Conservation (phyloP, 2,113 vertebrate genomes). For the Athene cunicularia region DNA sequence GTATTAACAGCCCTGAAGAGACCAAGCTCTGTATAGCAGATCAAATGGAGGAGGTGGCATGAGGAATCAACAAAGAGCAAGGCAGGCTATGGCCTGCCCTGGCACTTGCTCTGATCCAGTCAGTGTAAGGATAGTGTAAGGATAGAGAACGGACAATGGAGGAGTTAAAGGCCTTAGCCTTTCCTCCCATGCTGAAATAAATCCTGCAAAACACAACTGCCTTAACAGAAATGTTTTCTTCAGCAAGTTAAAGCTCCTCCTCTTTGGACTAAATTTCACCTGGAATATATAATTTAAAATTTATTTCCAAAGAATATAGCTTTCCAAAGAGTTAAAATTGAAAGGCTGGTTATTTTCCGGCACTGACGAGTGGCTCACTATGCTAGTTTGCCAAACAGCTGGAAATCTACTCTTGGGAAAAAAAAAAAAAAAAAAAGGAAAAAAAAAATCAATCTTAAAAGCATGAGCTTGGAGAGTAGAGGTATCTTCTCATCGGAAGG, state of each 20-base stretch:
- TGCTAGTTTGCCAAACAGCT: not conserved
- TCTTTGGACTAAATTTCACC: not conserved
- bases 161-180: not conserved
- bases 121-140: not conserved
- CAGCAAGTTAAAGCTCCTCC: not conserved
- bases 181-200: not conserved
- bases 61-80: not conserved
- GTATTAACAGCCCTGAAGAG: not conserved
- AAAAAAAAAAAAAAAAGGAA: too few relatives aligned
- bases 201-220: not conserved
- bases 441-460: not conserved
- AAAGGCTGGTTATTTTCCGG: not conserved
- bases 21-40: not conserved
- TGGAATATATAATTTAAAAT: not conserved
- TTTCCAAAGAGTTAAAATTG: not conserved
- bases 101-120: not conserved
- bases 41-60: not conserved
- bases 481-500: not conserved
- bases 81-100: not conserved
- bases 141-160: rapidly evolving
- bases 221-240: conserved; percentile 4
- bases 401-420: not conserved
- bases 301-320: not conserved
- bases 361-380: not conserved
- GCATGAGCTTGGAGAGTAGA: not conserved